Evolutionary conservation across 2,888 invertebrate species (phyloP).

Genomic region (Eupithecia vulgata): DNA sequence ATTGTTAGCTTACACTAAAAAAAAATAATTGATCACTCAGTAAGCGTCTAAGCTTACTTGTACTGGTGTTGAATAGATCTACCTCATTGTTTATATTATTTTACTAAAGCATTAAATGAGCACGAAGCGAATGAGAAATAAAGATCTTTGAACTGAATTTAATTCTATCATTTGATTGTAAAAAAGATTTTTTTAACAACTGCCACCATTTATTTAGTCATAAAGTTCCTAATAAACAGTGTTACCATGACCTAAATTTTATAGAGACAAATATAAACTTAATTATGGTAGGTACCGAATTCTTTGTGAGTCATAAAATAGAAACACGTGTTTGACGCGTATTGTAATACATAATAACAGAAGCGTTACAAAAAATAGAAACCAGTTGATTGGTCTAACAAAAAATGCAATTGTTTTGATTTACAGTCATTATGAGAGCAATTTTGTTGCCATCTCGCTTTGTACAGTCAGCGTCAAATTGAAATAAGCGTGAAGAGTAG

Average conservation of each 20-base stretch:
- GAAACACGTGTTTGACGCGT: slow-evolving; percentile 15
- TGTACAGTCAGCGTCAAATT: too few relatives aligned
- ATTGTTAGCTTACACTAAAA: too few relatives aligned
- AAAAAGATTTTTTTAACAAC: too few relatives aligned
- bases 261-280: background rate
- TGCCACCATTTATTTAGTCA: background rate
- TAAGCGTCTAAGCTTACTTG: too few relatives aligned
- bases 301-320: slow-evolving; percentile 15
- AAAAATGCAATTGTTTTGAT: slow-evolving; percentile 39
- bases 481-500: too few relatives aligned
- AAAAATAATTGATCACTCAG: too few relatives aligned
- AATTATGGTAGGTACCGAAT: background rate
- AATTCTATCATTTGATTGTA: too few relatives aligned
- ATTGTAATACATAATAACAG: slow-evolving; percentile 12
- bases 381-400: slow-evolving; percentile 18
- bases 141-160: too few relatives aligned
- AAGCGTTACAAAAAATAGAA: slow-evolving; percentile 13
- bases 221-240: background rate
- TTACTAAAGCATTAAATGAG: too few relatives aligned
- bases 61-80: too few relatives aligned
- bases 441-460: slow-evolving; percentile 37
- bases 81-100: too few relatives aligned
- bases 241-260: background rate
- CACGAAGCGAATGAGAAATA: too few relatives aligned
- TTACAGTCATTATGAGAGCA: slow-evolving; percentile 37